A percentile compares a stretch with the other conserved stretches of the same genome.
Evolutionary conservation across 2,113 vertebrate species (phyloP).

Genomic region (Pelvicachromis taeniatus): DNA sequence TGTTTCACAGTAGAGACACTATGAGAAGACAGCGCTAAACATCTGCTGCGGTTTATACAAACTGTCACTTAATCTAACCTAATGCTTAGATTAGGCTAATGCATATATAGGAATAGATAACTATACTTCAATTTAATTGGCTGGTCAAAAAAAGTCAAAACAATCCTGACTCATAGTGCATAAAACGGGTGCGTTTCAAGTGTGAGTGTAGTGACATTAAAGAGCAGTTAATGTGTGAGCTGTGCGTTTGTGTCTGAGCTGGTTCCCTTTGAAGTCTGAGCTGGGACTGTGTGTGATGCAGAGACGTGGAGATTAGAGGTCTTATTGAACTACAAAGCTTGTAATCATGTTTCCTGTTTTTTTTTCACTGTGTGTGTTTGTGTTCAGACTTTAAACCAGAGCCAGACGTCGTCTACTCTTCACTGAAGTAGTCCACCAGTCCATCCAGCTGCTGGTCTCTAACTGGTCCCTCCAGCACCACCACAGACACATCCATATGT

Average conservation of each 20-base stretch:
- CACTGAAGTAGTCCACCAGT: not conserved
- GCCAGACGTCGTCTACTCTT: fast-evolving
- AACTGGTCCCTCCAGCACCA: fast-evolving
- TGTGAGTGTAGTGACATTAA: too few species aligned
- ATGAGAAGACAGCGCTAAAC: fast-evolving
- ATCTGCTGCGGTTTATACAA: not conserved
- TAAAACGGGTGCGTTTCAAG: not conserved
- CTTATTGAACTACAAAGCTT: not conserved
- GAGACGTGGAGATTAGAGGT: fast-evolving
- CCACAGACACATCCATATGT: not conserved
- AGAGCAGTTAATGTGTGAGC: too few species aligned
- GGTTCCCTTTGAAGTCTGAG: not conserved
- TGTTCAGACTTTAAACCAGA: fast-evolving
- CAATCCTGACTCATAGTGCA: not conserved
- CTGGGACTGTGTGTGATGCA: not conserved
- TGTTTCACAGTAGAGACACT: not conserved
- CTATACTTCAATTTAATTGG: fast-evolving
- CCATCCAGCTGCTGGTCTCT: not conserved
- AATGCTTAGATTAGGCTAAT: not conserved
- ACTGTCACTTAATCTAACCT: not conserved
- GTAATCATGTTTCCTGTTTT: not conserved
- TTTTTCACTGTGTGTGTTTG: not conserved
- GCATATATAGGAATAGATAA: not conserved
- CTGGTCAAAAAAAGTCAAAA: fast-evolving
- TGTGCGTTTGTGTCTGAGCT: not conserved